Evolutionary conservation across 1,140 invertebrate species (phyloP).

Genomic region (Bicyclus anynana): DNA sequence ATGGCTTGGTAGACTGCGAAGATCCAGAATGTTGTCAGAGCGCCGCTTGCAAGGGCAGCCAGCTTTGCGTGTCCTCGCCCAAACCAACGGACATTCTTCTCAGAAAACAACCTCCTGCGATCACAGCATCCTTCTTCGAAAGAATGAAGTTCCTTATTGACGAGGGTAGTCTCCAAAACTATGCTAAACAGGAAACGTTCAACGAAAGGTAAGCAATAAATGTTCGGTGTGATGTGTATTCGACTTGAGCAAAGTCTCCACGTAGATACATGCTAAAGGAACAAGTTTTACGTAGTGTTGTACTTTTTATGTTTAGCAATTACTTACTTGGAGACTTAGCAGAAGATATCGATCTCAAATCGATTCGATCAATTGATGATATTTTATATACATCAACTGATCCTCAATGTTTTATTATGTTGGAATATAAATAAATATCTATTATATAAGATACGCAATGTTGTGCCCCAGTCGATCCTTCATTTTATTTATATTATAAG

Average conservation of each 20-base stretch:
- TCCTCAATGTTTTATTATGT: conserved; percentile 18
- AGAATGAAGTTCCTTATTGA: conserved; percentile 99
- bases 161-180: conserved; percentile 97
- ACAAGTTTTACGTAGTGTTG: not conserved
- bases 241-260: not conserved
- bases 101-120: conserved; percentile 95
- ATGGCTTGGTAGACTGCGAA: conserved; percentile 97
- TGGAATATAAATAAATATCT: conserved; percentile 44
- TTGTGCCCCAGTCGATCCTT: conserved; percentile 85
- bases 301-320: too few species aligned
- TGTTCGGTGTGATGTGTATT: conserved; percentile 63
- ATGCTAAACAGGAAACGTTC: conserved; percentile 95
- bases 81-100: conserved; percentile 96
- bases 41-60: conserved; percentile 87
- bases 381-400: conserved; percentile 21
- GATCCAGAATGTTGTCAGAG: conserved; percentile 97
- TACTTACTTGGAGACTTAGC: too few species aligned
- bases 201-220: conserved; percentile 93
- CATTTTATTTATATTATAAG: conserved; percentile 72
- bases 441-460: conserved; percentile 81
- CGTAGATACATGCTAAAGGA: not conserved
- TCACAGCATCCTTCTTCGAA: conserved; percentile 98
- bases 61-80: conserved; percentile 93
- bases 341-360: too few species aligned
- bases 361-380: conserved; percentile 27